Evolutionary conservation across 2,797 vertebrate species (phyloP).

Genomic region (Hyperoplus immaculatus): DNA sequence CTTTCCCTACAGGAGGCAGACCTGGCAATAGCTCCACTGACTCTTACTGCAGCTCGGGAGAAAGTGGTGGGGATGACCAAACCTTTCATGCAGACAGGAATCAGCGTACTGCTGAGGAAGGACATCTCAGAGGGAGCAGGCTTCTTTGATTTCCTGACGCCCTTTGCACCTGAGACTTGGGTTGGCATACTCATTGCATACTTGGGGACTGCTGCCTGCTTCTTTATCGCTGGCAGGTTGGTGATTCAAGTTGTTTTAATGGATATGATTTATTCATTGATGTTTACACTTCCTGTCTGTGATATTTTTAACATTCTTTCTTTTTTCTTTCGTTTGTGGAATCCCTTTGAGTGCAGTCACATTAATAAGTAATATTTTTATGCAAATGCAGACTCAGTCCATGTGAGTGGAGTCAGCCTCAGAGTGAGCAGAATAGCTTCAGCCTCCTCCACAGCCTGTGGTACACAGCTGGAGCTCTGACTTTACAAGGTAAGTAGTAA

Average conservation of each 20-base stretch:
- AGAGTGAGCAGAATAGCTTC: conserved; percentile 86
- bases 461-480: conserved; percentile 90
- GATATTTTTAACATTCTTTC: neutral
- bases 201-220: conserved; percentile 87
- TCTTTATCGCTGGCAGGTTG: conserved; percentile 88
- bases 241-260: conserved; percentile 28
- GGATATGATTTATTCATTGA: neutral
- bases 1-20: conserved; percentile 87
- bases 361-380: conserved; percentile 30
- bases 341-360: conserved; percentile 16
- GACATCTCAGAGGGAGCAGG: conserved; percentile 83
- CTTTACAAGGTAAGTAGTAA: conserved; percentile 88
- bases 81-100: conserved; percentile 93
- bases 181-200: conserved; percentile 88
- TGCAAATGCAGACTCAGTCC: conserved; percentile 88
- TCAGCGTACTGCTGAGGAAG: conserved; percentile 90
- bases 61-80: conserved; percentile 90
- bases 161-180: conserved; percentile 92
- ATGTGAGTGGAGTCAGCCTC: conserved; percentile 89
- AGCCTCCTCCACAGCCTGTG: conserved; percentile 91
- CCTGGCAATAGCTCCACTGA: conserved; percentile 90
- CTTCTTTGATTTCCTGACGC: conserved; percentile 90
- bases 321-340: conserved; percentile 22
- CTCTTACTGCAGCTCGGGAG: conserved; percentile 89
- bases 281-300: neutral